Base-by-base conservation (phyloP, 2,113 vertebrate genomes). In the Psephotus haematonotus region DNA sequence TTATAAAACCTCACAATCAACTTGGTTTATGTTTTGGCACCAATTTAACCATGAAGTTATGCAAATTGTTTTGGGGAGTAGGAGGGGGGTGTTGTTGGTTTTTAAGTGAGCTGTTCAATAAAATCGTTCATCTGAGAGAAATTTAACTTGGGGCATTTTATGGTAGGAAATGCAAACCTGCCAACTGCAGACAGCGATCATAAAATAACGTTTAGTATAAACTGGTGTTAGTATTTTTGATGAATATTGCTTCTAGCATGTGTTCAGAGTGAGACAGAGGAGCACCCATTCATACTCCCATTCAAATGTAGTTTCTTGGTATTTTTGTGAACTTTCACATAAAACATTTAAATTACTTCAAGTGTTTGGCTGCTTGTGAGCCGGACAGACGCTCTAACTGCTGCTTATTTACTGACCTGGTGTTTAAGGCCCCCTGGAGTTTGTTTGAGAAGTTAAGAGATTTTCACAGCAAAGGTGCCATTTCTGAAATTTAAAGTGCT, bases 401-500 rank as follows among this genome's bases (percentile, higher is more conserved):
- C 24, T 90, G 81, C 96, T 95, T 96, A 96, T 98, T 98, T 98
- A 97, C 97, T 97, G 97, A 97, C 96, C 94, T 96, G 95, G 97
- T 98, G 97, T 97, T 98, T 98, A 97, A 98, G 98, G 95, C 98
- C 97, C 97, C 98, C 98, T 84, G 97, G 97, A 97, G 97, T 98
- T 98, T 98, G 98, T 98, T 98, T 97, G 97, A 97, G 97, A 98
- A 98, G 98, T 97, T 98, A 98, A 98, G 97, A 98, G 97, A 98
- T 98, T 98, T 98, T 98, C 97, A 97, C 97, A 97, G 96, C 97
- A 91, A 98, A 98, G 97, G 97, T 98, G 98, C 97, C 92, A 96
- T 97, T 98, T 98, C 97, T 98, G 97, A 98, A 98, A 98, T 98
- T 97, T 98, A 98, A 98, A 98, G 97, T 97, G 97, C 97, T 98